Base-by-base conservation (phyloP, 2,888 invertebrate species). In the Diarsia rubi region DNA sequence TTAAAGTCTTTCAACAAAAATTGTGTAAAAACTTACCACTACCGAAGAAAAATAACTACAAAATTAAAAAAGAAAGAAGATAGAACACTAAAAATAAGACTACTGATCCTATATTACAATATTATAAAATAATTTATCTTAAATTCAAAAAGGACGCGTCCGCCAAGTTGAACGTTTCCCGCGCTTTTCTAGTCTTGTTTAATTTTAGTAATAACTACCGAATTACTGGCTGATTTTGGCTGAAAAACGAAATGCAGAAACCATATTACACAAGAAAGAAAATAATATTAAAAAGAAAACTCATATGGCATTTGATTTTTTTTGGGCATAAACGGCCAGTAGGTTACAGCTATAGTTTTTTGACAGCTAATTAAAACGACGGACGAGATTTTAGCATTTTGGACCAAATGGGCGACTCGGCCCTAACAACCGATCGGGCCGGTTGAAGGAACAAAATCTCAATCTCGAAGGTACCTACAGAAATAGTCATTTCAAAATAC, bases 241-340 rank as follows among this genome's bases (percentile, higher is more conserved):
- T n/a, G 24, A 57, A 44, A 57, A 52, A 45, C 4, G 1, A 14
- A 47, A 57, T 12, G 0, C 0, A 14, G 5, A 44, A 24, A 57
- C 62, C 47, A 66, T 47, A 45, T 45, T 19, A 4, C 9, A 0
- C 3, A 37, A 42, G 1, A 1, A 70, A 63, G 57, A 27, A 24
- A 52, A 47, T 68, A 37, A 37, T 0, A 27, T 52, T 44, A 19
- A 77, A 66, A 78, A 45, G 6, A 71, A 57, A 66, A 49, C 3
- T 0, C n/a, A 16, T 21, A 64, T 27, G 16, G 47, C 31, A 24
- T 70, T 21, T 3, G 8, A 1, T 5, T 24, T 31, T 37, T 70
- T 66, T 77, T 49, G 3, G 24, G 0, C 6, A 1, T 9, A 19
- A 6, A 9, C 6, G n/a, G 44, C 57, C 54, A 66, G 49, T 37